phyloP scores from a whole-genome alignment of 1,140 invertebrate species.

The Drosophila neocordata region DNA sequence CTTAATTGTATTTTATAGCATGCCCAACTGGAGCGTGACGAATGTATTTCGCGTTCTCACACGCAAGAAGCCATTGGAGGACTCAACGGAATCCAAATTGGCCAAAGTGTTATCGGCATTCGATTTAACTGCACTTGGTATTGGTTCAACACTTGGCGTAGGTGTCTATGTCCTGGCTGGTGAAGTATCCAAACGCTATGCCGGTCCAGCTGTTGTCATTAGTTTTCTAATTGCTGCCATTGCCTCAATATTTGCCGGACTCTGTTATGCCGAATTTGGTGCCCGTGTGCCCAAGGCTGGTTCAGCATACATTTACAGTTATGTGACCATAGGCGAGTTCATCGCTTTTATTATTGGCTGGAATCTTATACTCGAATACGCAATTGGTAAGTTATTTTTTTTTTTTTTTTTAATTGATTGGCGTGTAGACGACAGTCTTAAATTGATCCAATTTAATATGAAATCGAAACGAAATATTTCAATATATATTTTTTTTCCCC shows the following conservation, averaged over 20 bases:
- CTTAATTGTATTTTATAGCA: conserved; percentile 53
- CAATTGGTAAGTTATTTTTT: conserved; percentile 88
- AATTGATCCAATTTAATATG: conserved; percentile 57
- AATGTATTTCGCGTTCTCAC: conserved; percentile 68
- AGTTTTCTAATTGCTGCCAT: conserved; percentile 95
- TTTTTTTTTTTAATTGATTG: conserved; percentile 31
- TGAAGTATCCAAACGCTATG: conserved; percentile 91
- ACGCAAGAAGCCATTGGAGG: conserved; percentile 75
- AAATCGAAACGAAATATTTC: conserved; percentile 22
- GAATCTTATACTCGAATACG: conserved; percentile 95
- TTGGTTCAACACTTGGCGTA: conserved; percentile 94
- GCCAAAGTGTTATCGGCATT: conserved; percentile 90
- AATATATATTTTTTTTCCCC: conserved; percentile 7
- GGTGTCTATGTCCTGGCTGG: conserved; percentile 97
- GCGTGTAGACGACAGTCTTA: conserved; percentile 20
- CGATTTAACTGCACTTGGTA: conserved; percentile 91
- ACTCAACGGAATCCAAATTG: conserved; percentile 85
- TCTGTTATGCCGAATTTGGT: conserved; percentile 94
- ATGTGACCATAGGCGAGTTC: conserved; percentile 93
- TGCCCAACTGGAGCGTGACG: conserved; percentile 70
- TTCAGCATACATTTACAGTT: conserved; percentile 94
- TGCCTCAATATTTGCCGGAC: conserved; percentile 94
- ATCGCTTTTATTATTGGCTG: conserved; percentile 92
- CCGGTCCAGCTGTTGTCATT: conserved; percentile 93
- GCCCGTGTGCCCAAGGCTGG: conserved; percentile 93